These are phyloP conservation scores for Brachyalestes nurse DNA, from an alignment of 2,797 vertebrate genomes.

Conservation along the genomic window DNA sequence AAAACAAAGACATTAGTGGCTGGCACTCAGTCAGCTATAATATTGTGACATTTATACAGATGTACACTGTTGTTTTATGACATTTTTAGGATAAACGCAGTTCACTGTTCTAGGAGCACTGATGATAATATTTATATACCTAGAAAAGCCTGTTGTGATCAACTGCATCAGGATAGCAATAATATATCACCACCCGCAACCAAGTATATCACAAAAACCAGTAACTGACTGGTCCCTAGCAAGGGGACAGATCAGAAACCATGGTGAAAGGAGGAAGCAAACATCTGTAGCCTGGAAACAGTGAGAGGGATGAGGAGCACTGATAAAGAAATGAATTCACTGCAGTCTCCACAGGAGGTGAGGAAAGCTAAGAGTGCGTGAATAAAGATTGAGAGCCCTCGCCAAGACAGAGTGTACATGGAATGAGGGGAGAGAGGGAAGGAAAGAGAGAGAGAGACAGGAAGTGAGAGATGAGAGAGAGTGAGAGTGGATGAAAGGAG, in stretches of 20 bases:
- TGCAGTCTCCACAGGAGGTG: constrained; percentile 9
- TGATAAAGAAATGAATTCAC: constrained; percentile 32
- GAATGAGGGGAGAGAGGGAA: neutral
- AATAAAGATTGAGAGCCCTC: constrained; percentile 41
- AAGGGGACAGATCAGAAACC: constrained; percentile 3
- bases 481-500: constrained; percentile 5
- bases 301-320: constrained; percentile 16
- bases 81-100: neutral
- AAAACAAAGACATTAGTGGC: too few species aligned
- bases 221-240: neutral
- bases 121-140: neutral
- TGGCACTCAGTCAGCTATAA: too few species aligned
- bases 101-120: neutral
- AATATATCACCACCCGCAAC: neutral
- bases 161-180: neutral
- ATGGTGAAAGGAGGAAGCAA: neutral
- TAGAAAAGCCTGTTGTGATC: neutral
- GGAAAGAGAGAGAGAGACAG: constrained; percentile 1
- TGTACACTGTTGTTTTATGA: too few species aligned
- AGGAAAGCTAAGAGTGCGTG: constrained; percentile 24
- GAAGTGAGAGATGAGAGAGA: constrained; percentile 10
- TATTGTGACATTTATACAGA: too few species aligned
- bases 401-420: constrained; percentile 26
- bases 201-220: neutral
- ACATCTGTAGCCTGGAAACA: constrained; percentile 13